Percentiles rank a stretch among this genome's conserved stretches.
phyloP scores from a whole-genome alignment of 2,888 invertebrate genomes.

The Trilocha varians region DNA sequence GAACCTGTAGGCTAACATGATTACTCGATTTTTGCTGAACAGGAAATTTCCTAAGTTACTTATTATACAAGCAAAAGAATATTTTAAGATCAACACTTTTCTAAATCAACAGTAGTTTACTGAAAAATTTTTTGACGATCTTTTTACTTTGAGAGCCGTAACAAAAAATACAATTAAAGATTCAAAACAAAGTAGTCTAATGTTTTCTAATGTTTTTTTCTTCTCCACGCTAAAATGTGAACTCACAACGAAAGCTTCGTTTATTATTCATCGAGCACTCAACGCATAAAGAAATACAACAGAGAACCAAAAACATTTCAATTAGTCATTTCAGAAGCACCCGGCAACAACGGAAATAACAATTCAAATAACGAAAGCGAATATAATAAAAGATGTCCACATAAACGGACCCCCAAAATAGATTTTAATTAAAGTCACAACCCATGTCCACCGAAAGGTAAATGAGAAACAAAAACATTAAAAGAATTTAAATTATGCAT shows the following conservation, averaged over 20 bases:
- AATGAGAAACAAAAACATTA: constrained; percentile 17
- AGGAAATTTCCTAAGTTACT: constrained; percentile 39
- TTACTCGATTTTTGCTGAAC: constrained; percentile 54
- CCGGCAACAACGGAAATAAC: not conserved
- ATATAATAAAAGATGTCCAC: not conserved
- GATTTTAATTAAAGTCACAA: constrained; percentile 20
- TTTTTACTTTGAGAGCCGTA: no score
- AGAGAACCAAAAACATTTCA: constrained; percentile 24
- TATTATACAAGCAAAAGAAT: constrained; percentile 51
- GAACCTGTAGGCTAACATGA: constrained; percentile 29
- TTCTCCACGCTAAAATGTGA: not conserved
- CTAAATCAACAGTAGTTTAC: not conserved
- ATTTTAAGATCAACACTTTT: constrained; percentile 37
- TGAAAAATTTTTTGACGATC: no score
- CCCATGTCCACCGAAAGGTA: constrained; percentile 15
- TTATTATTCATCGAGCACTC: constrained; percentile 37
- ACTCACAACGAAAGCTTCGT: constrained; percentile 16
- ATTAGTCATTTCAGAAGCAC: constrained; percentile 21
- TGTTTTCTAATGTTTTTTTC: not conserved
- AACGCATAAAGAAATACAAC: constrained; percentile 15
- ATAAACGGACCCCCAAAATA: not conserved
- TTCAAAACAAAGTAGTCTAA: not conserved
- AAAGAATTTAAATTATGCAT: constrained; percentile 19
- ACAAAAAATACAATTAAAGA: not conserved
- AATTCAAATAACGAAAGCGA: not conserved